Evolutionary conservation across 2,797 vertebrate genomes (phyloP).

Genomic region (Gouania willdenowi): DNA sequence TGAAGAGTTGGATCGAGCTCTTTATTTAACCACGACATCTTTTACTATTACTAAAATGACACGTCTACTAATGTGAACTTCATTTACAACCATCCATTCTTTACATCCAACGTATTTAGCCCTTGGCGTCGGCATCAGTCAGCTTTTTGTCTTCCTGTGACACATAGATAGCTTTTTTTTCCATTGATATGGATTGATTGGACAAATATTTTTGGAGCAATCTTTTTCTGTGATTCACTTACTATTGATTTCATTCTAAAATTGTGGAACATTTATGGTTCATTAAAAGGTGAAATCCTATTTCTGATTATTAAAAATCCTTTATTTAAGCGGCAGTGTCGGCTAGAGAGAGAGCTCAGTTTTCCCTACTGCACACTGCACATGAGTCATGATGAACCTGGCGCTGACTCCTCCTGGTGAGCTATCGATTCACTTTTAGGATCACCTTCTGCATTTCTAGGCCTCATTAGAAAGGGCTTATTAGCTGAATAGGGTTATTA

Average conservation of each 20-base stretch:
- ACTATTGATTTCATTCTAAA: conserved; percentile 7
- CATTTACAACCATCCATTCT: neutral
- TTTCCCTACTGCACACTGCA: conserved; percentile 39
- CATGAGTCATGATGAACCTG: conserved; percentile 62
- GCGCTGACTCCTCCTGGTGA: conserved; percentile 57
- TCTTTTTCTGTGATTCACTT: neutral
- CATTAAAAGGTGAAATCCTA: conserved; percentile 5
- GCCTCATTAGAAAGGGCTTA: conserved; percentile 70
- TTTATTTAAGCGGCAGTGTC: conserved; percentile 8
- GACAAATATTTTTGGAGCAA: conserved; percentile 24
- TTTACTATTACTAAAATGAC: neutral
- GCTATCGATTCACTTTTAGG: conserved; percentile 63
- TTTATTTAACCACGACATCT: too few species aligned
- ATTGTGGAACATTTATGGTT: neutral
- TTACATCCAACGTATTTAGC: neutral
- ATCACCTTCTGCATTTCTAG: conserved; percentile 68
- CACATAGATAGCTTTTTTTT: conserved; percentile 15
- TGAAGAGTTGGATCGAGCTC: too few species aligned
- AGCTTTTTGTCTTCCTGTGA: conserved; percentile 18
- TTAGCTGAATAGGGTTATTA: conserved; percentile 52
- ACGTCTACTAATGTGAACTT: too few species aligned
- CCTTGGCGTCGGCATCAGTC: conserved; percentile 10
- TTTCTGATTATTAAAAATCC: conserved; percentile 10
- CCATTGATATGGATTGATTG: conserved; percentile 28
- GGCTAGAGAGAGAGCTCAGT: conserved; percentile 23